Evolutionary conservation across 2,797 vertebrate genomes (phyloP).

Genomic region (Anguilla megastoma): DNA sequence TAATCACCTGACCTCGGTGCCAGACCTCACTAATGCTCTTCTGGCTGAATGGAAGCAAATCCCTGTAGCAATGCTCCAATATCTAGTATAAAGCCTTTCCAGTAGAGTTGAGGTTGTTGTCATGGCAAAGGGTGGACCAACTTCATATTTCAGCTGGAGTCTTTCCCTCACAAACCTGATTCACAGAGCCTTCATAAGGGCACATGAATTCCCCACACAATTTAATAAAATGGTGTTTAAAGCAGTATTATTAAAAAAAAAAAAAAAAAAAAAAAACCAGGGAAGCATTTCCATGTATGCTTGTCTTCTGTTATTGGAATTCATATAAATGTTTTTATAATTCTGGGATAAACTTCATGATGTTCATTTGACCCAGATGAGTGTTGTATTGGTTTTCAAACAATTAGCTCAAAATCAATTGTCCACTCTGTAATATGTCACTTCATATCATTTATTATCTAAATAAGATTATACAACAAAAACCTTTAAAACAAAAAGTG

Average conservation of each 20-base stretch:
- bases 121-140: too few species aligned
- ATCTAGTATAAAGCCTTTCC: too few species aligned
- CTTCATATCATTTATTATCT: too few species aligned
- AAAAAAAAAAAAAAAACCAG: background rate
- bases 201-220: background rate
- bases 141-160: background rate
- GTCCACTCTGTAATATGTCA: background rate
- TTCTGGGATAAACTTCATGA: background rate
- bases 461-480: background rate
- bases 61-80: too few species aligned
- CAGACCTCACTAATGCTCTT: too few species aligned
- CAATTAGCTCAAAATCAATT: background rate
- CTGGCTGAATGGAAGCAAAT: too few species aligned
- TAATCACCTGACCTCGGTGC: too few species aligned
- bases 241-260: background rate
- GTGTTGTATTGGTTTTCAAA: background rate
- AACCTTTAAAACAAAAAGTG: background rate
- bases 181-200: background rate
- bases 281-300: background rate
- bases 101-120: too few species aligned
- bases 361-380: background rate
- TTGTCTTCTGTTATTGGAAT: background rate
- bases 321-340: background rate
- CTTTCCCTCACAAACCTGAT: background rate
- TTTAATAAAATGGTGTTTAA: background rate